These are phyloP conservation scores for Tetragonula clypearis DNA, from an alignment of 1,140 invertebrate genomes.

Conservation along the genomic window DNA sequence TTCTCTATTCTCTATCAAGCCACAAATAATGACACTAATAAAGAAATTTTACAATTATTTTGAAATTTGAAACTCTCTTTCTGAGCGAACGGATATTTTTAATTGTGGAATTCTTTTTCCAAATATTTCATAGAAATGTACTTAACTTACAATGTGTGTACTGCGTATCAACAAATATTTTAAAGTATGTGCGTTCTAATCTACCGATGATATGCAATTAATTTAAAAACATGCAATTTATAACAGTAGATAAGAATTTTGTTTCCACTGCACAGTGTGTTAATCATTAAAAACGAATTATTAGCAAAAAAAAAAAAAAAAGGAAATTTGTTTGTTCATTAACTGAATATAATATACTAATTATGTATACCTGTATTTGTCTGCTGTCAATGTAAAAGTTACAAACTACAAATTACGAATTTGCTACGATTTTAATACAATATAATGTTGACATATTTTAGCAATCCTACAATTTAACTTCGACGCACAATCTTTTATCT, in stretches of 20 bases:
- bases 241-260: not conserved
- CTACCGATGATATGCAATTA: not conserved
- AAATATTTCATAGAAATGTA: not conserved
- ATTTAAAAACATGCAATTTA: not conserved
- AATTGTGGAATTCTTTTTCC: not conserved
- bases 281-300: not conserved
- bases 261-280: not conserved
- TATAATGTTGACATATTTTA: too few species aligned
- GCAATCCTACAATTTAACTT: not conserved
- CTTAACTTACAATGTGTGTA: not conserved
- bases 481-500: too few species aligned
- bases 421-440: not conserved
- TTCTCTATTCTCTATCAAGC: not conserved
- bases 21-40: not conserved
- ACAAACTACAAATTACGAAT: not conserved
- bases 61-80: not conserved
- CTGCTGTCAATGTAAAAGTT: too few species aligned
- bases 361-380: too few species aligned
- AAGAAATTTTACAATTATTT: slow-evolving; percentile 1
- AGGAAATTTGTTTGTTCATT: not conserved
- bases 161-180: too few species aligned
- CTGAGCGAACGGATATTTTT: not conserved
- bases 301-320: not conserved
- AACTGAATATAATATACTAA: not conserved
- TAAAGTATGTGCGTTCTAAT: too few species aligned